phyloP scores from a whole-genome alignment of 2,797 vertebrate species.

The Uromys caudimaculatus region DNA sequence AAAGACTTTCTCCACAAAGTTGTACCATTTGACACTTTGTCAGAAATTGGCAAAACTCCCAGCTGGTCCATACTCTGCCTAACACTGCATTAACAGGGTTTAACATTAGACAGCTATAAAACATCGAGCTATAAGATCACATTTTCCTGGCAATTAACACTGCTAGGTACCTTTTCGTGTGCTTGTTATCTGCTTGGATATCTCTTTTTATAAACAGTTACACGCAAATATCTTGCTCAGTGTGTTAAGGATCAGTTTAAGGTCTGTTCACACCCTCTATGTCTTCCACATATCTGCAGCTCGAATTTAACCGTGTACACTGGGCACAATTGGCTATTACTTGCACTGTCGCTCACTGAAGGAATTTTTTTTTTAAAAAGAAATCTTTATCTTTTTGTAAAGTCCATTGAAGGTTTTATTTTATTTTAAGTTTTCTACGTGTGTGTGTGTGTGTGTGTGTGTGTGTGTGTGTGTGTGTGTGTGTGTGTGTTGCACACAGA shows the following conservation, averaged over 20 bases:
- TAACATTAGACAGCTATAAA: neutral
- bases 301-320: neutral
- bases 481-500: neutral
- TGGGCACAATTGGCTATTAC: slow-evolving; percentile 11
- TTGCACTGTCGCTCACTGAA: slow-evolving; percentile 18
- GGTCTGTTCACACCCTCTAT: neutral
- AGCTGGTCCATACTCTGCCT: neutral
- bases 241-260: neutral
- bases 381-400: slow-evolving; percentile 11
- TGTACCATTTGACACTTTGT: neutral
- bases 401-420: neutral
- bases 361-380: neutral
- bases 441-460: neutral
- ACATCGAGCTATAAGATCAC: neutral
- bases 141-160: neutral
- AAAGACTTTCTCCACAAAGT: neutral
- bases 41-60: neutral
- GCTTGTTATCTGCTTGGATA: neutral
- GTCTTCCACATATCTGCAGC: neutral
- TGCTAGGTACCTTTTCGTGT: neutral
- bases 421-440: neutral
- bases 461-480: neutral
- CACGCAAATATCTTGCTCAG: neutral
- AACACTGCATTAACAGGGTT: neutral
- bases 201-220: neutral